Evolutionary conservation across 1,140 invertebrate species (phyloP), one percentile per base, ranked within the genome.

Genomic region (Polyergus mexicanus): DNA sequence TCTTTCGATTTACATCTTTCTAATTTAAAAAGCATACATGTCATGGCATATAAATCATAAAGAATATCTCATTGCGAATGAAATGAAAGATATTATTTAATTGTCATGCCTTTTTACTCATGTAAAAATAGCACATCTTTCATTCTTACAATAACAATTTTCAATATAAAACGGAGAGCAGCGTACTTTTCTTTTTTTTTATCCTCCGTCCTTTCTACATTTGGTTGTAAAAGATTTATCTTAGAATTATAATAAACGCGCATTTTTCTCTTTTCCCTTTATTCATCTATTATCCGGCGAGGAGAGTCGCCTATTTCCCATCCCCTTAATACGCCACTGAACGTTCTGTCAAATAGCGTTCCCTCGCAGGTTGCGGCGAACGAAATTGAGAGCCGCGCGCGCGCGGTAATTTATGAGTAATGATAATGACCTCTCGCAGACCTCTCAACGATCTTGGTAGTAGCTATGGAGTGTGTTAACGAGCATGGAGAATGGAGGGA

Each of bases 361-460:
- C 51, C 3, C 7, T 6, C 3, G 74, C 38, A 19, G n/a, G n/a
- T 32, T 78, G 44, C 41, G 16, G 4, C n/a, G 44, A 54, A 22
- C 41, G 41, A 84, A 58, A 84, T 74, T 65, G 81, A 84, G 58
- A 84, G 65, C 54, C 28, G 44, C 47, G 38, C 47, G 28, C 38
- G 58, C 62, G 38, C 56, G 44, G 19, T 71, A 69, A 87, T 78
- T 69, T 62, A 62, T 35, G n/a, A 51, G 25, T 63, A 78, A 87
- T 62, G 44, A 86, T 60, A 77, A 78, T 76, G 54, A 78, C n/a
- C 32, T 78, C 62, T 68, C 32, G 5, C 35, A n/a, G 38, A 16
- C 7, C 41, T 69, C 19, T 38, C 10, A 44, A 19, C 28, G 35
- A 78, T 65, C 13, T 56, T 66, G n/a, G 60, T 44, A n/a, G 60